A percentile compares a stretch with the other conserved stretches of the same genome.
phyloP scores from a whole-genome alignment of 2,888 invertebrate species.

The Callosobruchus maculatus region DNA sequence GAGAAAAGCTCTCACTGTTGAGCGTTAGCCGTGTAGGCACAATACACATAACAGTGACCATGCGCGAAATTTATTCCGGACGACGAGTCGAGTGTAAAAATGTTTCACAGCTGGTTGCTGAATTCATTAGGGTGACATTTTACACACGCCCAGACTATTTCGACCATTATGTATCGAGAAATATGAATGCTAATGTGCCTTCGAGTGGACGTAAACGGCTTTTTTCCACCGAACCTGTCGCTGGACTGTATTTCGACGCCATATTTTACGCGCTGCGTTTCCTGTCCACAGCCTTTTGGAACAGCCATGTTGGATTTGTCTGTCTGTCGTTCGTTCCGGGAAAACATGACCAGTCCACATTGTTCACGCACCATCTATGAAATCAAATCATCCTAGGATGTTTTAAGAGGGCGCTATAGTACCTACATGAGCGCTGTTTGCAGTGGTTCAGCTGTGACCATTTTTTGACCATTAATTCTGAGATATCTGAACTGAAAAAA shows the following conservation, averaged over 20 bases:
- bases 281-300: background rate
- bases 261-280: conserved; percentile 1
- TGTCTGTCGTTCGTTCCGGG: no score
- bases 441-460: no score
- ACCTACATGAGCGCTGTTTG: no score
- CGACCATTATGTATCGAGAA: conserved; percentile 38
- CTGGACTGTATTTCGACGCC: conserved; percentile 14
- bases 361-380: no score
- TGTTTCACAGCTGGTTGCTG: conserved; percentile 41
- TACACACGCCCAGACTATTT: conserved; percentile 42
- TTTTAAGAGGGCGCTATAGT: no score
- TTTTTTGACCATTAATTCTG: no score
- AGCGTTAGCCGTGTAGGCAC: no score
- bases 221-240: conserved; percentile 3
- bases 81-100: conserved; percentile 38
- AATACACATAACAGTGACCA: conserved; percentile 27
- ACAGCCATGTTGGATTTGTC: no score
- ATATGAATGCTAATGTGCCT: conserved; percentile 39
- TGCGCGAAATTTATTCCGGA: conserved; percentile 35
- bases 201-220: conserved; percentile 26
- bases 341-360: no score
- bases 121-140: conserved; percentile 44
- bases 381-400: no score
- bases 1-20: no score
- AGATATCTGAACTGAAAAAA: no score